These are phyloP conservation scores for Lytechinus pictus DNA, from an alignment of 35 echinoderm and acorn worm genomes.

Conservation along the genomic window DNA sequence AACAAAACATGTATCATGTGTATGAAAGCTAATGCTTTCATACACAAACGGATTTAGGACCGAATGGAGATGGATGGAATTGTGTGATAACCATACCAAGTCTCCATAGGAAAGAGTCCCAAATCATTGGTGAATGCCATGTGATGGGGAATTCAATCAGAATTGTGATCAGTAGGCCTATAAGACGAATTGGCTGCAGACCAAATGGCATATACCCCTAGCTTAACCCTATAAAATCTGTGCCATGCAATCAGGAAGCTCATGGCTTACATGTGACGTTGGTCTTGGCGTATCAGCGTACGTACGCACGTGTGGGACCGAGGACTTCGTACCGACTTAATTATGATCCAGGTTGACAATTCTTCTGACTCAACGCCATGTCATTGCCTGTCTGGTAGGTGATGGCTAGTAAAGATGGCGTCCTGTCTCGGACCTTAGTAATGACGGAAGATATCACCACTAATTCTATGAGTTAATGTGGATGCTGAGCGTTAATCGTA, in stretches of 20 bases:
- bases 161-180: not conserved
- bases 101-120: not conserved
- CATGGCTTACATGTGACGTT: not conserved
- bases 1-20: no score
- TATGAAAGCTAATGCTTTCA: not conserved
- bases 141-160: not conserved
- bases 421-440: not conserved
- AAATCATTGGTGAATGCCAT: no score
- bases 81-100: not conserved
- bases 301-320: not conserved
- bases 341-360: constrained; percentile 18
- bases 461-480: not conserved
- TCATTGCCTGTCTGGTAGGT: not conserved
- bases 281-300: not conserved
- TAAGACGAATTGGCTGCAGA: not conserved
- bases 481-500: not conserved
- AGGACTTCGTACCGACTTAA: not conserved
- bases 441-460: not conserved
- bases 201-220: not conserved
- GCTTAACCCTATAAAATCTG: not conserved
- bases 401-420: not conserved
- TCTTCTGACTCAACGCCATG: constrained; percentile 16
- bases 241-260: not conserved
- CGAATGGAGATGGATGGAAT: not conserved
- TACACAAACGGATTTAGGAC: not conserved